Conservation (phyloP, 2,888 invertebrate species). For the Rhorus exstirpatorius region DNA sequence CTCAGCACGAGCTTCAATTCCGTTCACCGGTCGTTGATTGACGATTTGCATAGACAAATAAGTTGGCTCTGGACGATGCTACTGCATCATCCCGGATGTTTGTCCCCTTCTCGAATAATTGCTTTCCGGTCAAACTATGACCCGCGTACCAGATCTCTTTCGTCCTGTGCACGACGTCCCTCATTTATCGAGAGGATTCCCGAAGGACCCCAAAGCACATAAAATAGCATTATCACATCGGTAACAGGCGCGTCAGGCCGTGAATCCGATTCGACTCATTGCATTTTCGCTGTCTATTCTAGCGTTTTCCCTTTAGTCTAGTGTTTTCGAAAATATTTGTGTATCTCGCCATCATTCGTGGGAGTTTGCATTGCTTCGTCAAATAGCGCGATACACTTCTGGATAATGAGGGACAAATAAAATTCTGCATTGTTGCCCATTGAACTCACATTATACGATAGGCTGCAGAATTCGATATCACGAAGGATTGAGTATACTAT, state of each 20-base stretch:
- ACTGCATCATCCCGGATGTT: constrained; percentile 72
- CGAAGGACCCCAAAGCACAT: constrained; percentile 36
- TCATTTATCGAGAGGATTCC: constrained; percentile 61
- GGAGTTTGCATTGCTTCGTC: constrained; percentile 4
- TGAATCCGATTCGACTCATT: background rate
- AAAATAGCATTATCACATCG: constrained; percentile 72
- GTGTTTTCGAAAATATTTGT: constrained; percentile 30
- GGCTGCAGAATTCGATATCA: background rate
- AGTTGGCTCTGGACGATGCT: constrained; percentile 81
- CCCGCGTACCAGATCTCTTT: constrained; percentile 51
- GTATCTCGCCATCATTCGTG: constrained; percentile 3
- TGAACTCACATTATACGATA: constrained; percentile 12
- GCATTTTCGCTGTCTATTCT: constrained; percentile 22
- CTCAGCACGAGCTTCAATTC: constrained; percentile 55
- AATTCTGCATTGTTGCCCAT: constrained; percentile 18
- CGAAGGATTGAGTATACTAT: background rate
- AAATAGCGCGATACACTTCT: constrained; percentile 20
- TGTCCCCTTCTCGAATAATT: constrained; percentile 76
- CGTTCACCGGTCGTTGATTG: constrained; percentile 79
- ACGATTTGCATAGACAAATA: constrained; percentile 86
- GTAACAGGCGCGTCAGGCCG: constrained; percentile 9
- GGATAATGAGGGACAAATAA: background rate
- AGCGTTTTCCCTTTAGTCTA: constrained; percentile 21
- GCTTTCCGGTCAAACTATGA: constrained; percentile 72
- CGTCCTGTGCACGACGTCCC: constrained; percentile 70